Conservation (phyloP, 53 echinoderm and acorn worm genomes). For the Pentamera pediparva region DNA sequence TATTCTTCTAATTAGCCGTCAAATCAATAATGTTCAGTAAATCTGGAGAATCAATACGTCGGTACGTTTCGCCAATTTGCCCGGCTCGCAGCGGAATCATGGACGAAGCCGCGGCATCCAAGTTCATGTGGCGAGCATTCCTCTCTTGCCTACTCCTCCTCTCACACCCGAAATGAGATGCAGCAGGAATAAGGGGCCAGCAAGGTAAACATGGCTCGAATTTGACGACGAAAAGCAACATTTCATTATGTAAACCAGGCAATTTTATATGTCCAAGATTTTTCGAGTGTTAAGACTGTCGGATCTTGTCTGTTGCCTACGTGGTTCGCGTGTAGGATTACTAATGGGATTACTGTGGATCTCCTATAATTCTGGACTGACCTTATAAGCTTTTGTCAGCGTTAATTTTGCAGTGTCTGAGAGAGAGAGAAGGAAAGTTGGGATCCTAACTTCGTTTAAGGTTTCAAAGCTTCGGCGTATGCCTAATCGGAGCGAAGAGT, state of each 20-base stretch:
- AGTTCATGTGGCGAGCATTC: conserved; percentile 29
- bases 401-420: not conserved
- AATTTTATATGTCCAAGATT: conserved; percentile 25
- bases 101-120: no score
- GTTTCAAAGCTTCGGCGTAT: no score
- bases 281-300: conserved; percentile 5
- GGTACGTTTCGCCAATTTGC: conserved; percentile 60
- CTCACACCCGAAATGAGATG: conserved; percentile 34
- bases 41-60: conserved; percentile 78
- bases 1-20: conserved; percentile 91
- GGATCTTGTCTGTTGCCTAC: not conserved
- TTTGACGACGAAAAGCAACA: conserved; percentile 12
- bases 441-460: no score
- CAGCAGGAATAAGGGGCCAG: conserved; percentile 31
- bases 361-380: no score
- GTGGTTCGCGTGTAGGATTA: not conserved
- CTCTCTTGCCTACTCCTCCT: no score
- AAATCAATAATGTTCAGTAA: conserved; percentile 98
- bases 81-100: conserved; percentile 29
- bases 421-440: not conserved
- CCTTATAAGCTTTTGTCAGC: no score
- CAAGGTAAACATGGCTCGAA: conserved; percentile 25
- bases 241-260: conserved; percentile 31
- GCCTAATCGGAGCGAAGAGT: no score
- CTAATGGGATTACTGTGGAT: no score